phyloP scores from a whole-genome alignment of 2,888 invertebrate species.

The Lapara coniferarum region DNA sequence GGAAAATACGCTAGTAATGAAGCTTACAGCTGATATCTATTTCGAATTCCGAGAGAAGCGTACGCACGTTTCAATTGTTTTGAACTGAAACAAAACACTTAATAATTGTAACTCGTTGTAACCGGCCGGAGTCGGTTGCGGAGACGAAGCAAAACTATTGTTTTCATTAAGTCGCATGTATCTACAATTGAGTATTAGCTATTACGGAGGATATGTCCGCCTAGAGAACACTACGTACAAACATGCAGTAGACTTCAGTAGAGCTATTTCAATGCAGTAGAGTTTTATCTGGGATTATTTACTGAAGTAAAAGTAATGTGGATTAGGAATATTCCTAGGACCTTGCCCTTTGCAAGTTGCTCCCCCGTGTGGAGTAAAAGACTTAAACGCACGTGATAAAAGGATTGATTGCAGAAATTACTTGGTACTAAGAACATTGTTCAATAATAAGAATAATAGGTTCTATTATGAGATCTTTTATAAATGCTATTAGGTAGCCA shows the following conservation, averaged over 20 bases:
- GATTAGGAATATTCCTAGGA: background rate
- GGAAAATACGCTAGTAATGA: constrained; percentile 29
- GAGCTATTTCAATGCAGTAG: too few relatives aligned
- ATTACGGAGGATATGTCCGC: background rate
- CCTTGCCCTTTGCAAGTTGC: too few relatives aligned
- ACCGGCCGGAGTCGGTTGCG: constrained; percentile 58
- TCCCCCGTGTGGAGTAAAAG: too few relatives aligned
- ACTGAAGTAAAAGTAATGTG: background rate
- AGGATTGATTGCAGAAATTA: too few relatives aligned
- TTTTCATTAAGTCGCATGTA: constrained; percentile 5
- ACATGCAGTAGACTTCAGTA: too few relatives aligned
- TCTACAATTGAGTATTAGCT: constrained; percentile 29
- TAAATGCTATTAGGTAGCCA: too few relatives aligned
- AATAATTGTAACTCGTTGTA: constrained; percentile 67
- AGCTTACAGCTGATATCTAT: constrained; percentile 41
- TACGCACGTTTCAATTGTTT: constrained; percentile 66
- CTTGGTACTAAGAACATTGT: too few relatives aligned
- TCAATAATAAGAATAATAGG: too few relatives aligned
- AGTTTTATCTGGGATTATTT: background rate
- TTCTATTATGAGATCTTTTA: too few relatives aligned
- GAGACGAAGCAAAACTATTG: constrained; percentile 32
- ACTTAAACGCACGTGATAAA: too few relatives aligned
- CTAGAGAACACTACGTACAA: too few relatives aligned
- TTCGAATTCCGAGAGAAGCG: constrained; percentile 60
- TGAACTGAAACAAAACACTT: constrained; percentile 66